Evolutionary conservation across 2,888 invertebrate genomes (phyloP), one percentile per base, ranked within the genome.

Genomic region (Arge pagana): DNA sequence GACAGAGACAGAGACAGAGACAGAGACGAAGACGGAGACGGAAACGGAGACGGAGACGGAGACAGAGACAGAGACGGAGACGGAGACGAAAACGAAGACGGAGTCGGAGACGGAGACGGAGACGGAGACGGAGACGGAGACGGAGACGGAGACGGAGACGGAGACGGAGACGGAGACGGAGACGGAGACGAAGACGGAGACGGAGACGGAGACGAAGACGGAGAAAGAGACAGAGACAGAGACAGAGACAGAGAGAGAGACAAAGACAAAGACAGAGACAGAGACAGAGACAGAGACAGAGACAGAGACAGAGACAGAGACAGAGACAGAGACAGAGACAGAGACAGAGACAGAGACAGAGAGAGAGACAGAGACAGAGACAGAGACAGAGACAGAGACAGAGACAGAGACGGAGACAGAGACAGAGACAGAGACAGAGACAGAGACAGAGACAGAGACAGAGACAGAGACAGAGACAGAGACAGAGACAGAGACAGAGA

Each of bases 21-120:
- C n/a, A n/a, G n/a, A n/a, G n/a, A n/a, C n/a, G n/a, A n/a, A n/a
- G n/a, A n/a, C n/a, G n/a, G n/a, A n/a, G n/a, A n/a, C n/a, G n/a
- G n/a, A n/a, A n/a, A n/a, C n/a, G n/a, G n/a, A n/a, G n/a, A n/a
- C n/a, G n/a, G n/a, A n/a, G n/a, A n/a, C n/a, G n/a, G n/a, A n/a
- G n/a, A n/a, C n/a, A n/a, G n/a, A n/a, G n/a, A n/a, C n/a, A n/a
- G n/a, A n/a, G n/a, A n/a, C n/a, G n/a, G n/a, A n/a, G n/a, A n/a
- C n/a, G n/a, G n/a, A n/a, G n/a, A n/a, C n/a, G n/a, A n/a, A n/a
- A n/a, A n/a, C n/a, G n/a, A n/a, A n/a, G n/a, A n/a, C n/a, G n/a
- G 30, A 43, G 31, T 30, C 3, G 16, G 31, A 43, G 31, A 33
- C 3, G 18, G 13, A 43, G 43, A 10, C n/a, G 30, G 31, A 35